Evolutionary conservation across 30 jellyfish, hydroid and myxozoan species (phyloP).

Genomic region (Hydractinia echinata): DNA sequence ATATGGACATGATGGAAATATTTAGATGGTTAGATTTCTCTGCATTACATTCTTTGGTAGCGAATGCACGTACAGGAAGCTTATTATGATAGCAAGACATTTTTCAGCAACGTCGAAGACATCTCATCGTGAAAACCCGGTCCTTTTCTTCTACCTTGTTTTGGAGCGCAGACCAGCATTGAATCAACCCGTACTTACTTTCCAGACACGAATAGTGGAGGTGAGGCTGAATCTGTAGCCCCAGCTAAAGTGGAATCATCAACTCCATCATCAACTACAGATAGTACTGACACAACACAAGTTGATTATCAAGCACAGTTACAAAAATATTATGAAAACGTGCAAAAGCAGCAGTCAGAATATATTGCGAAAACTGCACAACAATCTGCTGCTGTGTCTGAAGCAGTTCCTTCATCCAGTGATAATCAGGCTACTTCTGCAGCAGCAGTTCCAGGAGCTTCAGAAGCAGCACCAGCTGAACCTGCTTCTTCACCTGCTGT

Average conservation of each 20-base stretch:
- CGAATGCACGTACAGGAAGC: background rate
- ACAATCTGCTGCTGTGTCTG: slow-evolving; percentile 10
- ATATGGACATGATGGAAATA: too few relatives aligned
- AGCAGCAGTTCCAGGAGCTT: slow-evolving; percentile 22
- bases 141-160: background rate
- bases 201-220: slow-evolving; percentile 5
- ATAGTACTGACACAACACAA: background rate
- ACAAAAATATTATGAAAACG: slow-evolving; percentile 12
- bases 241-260: slow-evolving; percentile 5
- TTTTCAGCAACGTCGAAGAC: background rate
- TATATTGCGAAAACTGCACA: slow-evolving; percentile 9
- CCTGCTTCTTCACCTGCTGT: slow-evolving; percentile 17
- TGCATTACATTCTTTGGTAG: too few relatives aligned
- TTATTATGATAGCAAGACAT: too few relatives aligned
- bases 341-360: slow-evolving; percentile 25
- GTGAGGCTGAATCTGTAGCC: background rate
- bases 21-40: too few relatives aligned
- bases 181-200: background rate
- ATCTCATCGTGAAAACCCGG: slow-evolving; percentile 8
- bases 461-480: slow-evolving; percentile 13
- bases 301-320: slow-evolving; percentile 10
- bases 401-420: slow-evolving; percentile 3
- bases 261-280: background rate
- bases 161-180: background rate
- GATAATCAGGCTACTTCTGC: background rate